These are phyloP conservation scores for Penaeus vannamei DNA, from an alignment of 1,140 invertebrate species.

Conservation along the genomic window DNA sequence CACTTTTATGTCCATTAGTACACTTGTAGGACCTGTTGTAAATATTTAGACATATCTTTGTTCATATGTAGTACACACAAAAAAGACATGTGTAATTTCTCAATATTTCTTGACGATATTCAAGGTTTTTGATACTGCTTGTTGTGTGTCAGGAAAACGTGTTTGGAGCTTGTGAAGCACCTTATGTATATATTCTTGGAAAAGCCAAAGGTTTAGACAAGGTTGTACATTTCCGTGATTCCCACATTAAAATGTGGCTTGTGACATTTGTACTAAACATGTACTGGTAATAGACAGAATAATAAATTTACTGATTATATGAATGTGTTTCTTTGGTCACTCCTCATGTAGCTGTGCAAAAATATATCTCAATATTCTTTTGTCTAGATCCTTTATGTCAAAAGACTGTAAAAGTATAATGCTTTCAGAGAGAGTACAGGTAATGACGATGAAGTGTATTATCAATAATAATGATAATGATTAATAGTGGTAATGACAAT, in stretches of 20 bases:
- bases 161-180: conserved; percentile 47
- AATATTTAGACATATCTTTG: conserved; percentile 41
- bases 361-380: too few species aligned
- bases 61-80: conserved; percentile 46
- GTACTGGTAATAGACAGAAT: conserved; percentile 35
- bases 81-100: conserved; percentile 46
- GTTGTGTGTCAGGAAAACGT: conserved; percentile 30
- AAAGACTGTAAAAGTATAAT: too few species aligned
- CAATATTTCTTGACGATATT: conserved; percentile 18
- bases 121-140: conserved; percentile 33
- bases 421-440: too few species aligned
- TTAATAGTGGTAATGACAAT: too few species aligned
- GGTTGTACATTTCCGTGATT: conserved; percentile 43
- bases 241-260: conserved; percentile 50
- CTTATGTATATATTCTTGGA: conserved; percentile 8
- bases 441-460: too few species aligned
- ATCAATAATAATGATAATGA: too few species aligned
- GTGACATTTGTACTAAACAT: conserved; percentile 55
- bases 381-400: too few species aligned
- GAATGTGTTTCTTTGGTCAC: too few species aligned
- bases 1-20: conserved; percentile 41
- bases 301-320: conserved; percentile 39
- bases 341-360: too few species aligned
- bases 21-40: conserved; percentile 35
- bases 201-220: conserved; percentile 43